Conservation (phyloP, 2,113 vertebrate species). For the Camelus bactrianus region DNA sequence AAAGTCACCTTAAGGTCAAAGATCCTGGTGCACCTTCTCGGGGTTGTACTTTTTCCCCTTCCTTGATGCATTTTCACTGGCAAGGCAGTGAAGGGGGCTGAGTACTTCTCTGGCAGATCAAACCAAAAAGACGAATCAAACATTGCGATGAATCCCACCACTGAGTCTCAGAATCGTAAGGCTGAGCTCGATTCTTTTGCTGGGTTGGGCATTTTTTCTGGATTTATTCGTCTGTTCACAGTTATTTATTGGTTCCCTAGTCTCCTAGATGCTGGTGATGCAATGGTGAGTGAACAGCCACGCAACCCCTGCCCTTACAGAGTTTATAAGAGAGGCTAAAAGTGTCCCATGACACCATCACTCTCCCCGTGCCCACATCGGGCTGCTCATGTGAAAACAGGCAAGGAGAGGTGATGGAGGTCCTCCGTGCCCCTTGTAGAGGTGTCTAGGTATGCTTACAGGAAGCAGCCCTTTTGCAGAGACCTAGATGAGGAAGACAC, state of each 20-base stretch:
- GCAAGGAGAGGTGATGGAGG: fast-evolving
- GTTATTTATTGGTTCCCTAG: neutral
- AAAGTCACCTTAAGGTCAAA: neutral
- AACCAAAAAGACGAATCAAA: neutral
- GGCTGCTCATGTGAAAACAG: neutral
- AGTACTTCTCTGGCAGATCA: neutral
- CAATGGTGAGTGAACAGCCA: neutral
- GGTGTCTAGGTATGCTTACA: neutral
- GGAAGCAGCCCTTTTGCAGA: neutral
- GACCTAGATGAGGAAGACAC: neutral
- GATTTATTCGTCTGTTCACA: neutral
- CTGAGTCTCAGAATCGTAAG: neutral
- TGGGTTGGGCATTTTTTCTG: neutral
- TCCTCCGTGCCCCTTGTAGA: neutral
- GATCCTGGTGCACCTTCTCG: neutral
- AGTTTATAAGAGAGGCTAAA: too few species aligned
- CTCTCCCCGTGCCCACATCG: too few species aligned
- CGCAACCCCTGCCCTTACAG: neutral
- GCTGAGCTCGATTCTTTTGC: neutral
- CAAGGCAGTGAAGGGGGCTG: neutral
- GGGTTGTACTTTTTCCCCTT: neutral
- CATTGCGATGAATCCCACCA: too few species aligned
- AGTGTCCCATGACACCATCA: too few species aligned
- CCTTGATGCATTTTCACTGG: neutral
- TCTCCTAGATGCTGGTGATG: too few species aligned